Evolutionary conservation across 2,113 vertebrate species (phyloP).

Genomic region (Labeo rohita): DNA sequence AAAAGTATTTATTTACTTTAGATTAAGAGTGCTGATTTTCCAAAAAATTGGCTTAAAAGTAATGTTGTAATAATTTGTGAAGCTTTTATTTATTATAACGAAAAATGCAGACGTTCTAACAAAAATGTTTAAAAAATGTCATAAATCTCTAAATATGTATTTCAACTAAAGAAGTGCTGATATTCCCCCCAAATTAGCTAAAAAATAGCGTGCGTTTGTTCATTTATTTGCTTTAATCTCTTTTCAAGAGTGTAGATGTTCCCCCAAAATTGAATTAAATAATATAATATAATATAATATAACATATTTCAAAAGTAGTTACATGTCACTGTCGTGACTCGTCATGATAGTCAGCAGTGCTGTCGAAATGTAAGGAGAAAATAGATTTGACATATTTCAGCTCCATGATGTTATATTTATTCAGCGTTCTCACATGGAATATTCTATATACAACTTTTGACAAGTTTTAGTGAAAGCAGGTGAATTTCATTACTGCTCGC

Average conservation of each 20-base stretch:
- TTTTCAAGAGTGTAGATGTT: no score
- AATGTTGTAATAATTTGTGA: no score
- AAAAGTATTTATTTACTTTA: neutral
- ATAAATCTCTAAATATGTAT: neutral
- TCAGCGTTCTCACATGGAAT: neutral
- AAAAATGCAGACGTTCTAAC: neutral
- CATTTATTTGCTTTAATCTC: no score
- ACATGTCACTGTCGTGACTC: neutral
- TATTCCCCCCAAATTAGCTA: no score
- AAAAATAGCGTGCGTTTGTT: no score
- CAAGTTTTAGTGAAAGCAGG: conserved; percentile 21
- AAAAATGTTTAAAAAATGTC: neutral
- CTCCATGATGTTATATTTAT: conserved; percentile 8
- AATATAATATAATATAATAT: no score
- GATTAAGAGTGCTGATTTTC: neutral
- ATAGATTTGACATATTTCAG: conserved; percentile 1
- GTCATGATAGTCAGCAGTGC: neutral
- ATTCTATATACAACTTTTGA: conserved; percentile 20
- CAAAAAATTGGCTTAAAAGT: no score
- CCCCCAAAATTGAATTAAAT: no score
- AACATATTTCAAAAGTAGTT: no score
- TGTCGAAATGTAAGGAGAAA: neutral
- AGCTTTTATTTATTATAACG: neutral
- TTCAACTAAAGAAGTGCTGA: no score
- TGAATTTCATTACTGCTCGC: neutral